Evolutionary conservation across 2,797 vertebrate genomes (phyloP).

Genomic region (Manis pentadactyla): DNA sequence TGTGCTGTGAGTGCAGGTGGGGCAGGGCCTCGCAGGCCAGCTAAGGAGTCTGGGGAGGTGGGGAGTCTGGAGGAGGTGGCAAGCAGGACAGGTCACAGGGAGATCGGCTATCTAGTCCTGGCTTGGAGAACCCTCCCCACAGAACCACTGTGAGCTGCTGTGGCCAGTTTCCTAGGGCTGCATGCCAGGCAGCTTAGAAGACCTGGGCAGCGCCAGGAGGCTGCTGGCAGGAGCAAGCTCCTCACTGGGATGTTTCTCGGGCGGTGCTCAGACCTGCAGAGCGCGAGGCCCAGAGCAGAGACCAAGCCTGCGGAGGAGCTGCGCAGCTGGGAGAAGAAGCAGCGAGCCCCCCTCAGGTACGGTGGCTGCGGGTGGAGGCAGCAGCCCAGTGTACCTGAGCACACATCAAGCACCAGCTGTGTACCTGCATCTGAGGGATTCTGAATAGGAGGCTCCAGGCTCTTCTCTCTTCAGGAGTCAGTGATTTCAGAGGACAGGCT

Average conservation of each 20-base stretch:
- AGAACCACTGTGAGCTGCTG: fast-evolving
- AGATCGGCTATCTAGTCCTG: not conserved
- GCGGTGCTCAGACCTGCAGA: constrained; percentile 90
- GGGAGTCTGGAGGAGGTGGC: not conserved
- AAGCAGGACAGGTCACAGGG: not conserved
- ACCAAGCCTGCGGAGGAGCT: constrained; percentile 94
- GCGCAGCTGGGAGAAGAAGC: constrained; percentile 95
- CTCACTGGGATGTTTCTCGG: not conserved
- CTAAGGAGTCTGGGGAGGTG: not conserved
- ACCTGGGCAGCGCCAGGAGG: not conserved
- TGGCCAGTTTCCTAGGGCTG: not conserved
- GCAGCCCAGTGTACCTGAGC: not conserved
- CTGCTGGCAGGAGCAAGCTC: fast-evolving
- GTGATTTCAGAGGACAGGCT: not conserved
- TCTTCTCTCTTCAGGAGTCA: not conserved
- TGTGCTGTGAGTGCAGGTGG: not conserved
- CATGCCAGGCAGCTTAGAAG: not conserved
- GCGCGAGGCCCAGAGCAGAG: constrained; percentile 92
- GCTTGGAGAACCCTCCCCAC: not conserved
- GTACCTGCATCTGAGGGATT: not conserved
- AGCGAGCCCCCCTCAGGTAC: constrained; percentile 93
- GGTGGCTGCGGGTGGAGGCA: fast-evolving
- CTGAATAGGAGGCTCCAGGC: not conserved
- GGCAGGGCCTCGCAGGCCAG: not conserved
- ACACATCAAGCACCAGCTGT: not conserved